These are phyloP conservation scores for Drosophila watanabei DNA, from an alignment of 1,140 invertebrate species.

Conservation along the genomic window DNA sequence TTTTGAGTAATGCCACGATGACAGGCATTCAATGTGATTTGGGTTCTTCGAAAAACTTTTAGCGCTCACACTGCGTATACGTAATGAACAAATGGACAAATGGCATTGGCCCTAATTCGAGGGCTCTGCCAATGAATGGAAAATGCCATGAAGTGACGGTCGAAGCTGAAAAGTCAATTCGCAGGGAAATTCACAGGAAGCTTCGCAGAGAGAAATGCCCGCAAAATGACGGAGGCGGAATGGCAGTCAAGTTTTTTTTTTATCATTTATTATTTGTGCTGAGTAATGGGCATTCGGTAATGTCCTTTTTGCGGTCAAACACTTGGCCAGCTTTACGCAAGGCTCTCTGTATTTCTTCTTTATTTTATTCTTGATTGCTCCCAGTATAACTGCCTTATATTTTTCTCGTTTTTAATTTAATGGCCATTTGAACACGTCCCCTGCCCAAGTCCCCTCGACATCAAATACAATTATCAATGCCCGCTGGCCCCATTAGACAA, in stretches of 20 bases:
- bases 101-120: slow-evolving; percentile 38
- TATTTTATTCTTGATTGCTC: neutral
- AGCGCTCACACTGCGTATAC: slow-evolving; percentile 44
- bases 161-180: slow-evolving; percentile 42
- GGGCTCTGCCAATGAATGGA: slow-evolving; percentile 17
- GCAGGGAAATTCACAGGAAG: neutral
- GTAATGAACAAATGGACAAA: slow-evolving; percentile 31
- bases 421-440: slow-evolving; percentile 9
- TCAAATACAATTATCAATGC: slow-evolving; percentile 55
- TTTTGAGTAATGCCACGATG: slow-evolving; percentile 50
- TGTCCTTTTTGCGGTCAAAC: slow-evolving; percentile 46
- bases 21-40: slow-evolving; percentile 49
- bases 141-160: slow-evolving; percentile 14
- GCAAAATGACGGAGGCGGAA: slow-evolving; percentile 15
- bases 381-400: slow-evolving; percentile 4
- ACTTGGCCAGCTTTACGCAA: slow-evolving; percentile 11
- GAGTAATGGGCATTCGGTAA: slow-evolving; percentile 36
- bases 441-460: slow-evolving; percentile 18
- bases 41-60: slow-evolving; percentile 32
- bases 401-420: slow-evolving; percentile 23
- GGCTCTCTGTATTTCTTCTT: neutral
- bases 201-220: neutral
- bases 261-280: slow-evolving; percentile 42
- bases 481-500: slow-evolving; percentile 44
- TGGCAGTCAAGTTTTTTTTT: slow-evolving; percentile 23